phyloP scores from a whole-genome alignment of 2,888 invertebrate species.

The Heliconius ethilla region DNA sequence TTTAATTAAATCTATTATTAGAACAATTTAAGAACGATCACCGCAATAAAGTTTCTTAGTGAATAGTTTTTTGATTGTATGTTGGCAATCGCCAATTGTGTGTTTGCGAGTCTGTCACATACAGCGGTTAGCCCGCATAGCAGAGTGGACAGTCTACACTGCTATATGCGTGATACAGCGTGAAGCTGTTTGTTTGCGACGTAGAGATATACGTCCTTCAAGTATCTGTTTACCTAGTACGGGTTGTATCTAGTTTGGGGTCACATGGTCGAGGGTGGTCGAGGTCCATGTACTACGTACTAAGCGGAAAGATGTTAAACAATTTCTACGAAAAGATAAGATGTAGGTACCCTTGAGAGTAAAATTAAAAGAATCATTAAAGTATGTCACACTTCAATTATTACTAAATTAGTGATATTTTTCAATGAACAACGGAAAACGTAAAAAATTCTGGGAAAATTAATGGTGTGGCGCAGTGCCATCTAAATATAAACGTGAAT shows the following conservation, averaged over 20 bases:
- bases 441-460: too few relatives aligned
- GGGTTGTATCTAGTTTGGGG: not conserved
- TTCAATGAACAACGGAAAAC: too few relatives aligned
- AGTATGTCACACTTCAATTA: too few relatives aligned
- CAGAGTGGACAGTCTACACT: too few relatives aligned
- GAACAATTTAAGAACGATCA: not conserved
- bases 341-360: not conserved
- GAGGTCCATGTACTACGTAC: not conserved
- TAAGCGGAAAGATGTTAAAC: not conserved
- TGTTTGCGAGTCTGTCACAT: conserved; percentile 9
- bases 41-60: not conserved
- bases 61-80: not conserved
- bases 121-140: not conserved
- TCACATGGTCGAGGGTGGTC: conserved; percentile 4
- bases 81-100: conserved; percentile 6
- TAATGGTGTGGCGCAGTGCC: too few relatives aligned
- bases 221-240: not conserved
- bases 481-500: too few relatives aligned
- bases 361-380: not conserved
- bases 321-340: not conserved
- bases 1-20: conserved; percentile 5
- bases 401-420: too few relatives aligned
- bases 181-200: not conserved
- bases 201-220: not conserved
- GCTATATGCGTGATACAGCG: too few relatives aligned